A percentile compares a stretch with the other conserved stretches of the same genome.
phyloP scores from a whole-genome alignment of 2,888 invertebrate species.

The Leptinotarsa haldemani region DNA sequence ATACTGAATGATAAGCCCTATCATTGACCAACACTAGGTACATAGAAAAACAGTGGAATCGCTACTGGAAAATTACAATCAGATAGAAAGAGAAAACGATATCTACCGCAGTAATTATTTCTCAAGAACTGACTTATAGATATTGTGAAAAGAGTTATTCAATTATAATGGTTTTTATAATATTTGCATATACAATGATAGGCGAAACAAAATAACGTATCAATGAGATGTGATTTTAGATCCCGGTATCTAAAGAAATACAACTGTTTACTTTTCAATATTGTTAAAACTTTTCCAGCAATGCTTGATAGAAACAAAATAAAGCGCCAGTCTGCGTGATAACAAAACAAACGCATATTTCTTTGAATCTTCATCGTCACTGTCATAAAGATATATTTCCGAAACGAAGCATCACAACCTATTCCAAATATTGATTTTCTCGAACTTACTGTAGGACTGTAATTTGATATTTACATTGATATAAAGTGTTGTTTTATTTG shows the following conservation, averaged over 20 bases:
- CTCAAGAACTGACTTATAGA: neutral
- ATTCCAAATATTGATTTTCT: neutral
- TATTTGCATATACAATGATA: no score
- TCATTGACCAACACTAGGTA: no score
- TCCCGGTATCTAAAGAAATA: no score
- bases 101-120: neutral
- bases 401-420: neutral
- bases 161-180: no score
- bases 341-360: neutral
- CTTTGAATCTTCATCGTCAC: neutral
- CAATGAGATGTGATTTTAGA: no score
- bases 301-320: neutral
- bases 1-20: no score
- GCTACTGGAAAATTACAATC: neutral
- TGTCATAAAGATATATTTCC: neutral
- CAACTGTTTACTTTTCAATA: neutral
- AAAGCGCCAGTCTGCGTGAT: neutral
- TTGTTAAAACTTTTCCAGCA: neutral
- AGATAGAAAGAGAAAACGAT: neutral
- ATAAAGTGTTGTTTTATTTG: constrained; percentile 10
- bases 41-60: neutral
- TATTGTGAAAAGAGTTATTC: no score
- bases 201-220: no score
- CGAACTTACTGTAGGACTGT: neutral
- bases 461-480: constrained; percentile 14